Evolutionary conservation across 2,113 vertebrate species (phyloP).

Genomic region (Platysternon megacephalum): DNA sequence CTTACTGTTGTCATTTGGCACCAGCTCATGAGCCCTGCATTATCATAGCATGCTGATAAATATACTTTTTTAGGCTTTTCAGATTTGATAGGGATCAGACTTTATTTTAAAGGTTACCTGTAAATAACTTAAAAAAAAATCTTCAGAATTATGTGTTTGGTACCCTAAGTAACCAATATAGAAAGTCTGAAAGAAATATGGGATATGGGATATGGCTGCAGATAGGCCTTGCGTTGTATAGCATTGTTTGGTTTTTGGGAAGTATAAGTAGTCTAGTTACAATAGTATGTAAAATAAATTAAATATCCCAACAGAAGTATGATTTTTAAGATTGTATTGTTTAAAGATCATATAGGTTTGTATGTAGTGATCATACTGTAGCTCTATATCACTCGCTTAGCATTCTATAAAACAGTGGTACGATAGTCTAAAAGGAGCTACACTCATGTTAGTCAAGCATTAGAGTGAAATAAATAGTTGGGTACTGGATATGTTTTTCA

Average conservation of each 20-base stretch:
- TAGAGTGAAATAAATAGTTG: background rate
- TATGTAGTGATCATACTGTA: background rate
- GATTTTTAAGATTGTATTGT: background rate
- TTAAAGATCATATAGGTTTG: background rate
- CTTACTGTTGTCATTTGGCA: background rate
- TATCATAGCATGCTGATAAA: background rate
- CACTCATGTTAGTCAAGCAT: background rate
- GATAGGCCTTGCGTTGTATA: background rate
- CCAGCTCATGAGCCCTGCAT: background rate
- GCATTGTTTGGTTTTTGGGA: background rate
- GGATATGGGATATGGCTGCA: no score
- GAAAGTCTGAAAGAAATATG: background rate
- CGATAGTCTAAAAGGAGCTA: background rate
- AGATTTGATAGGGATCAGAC: background rate
- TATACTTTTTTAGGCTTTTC: background rate
- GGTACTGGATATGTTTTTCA: background rate
- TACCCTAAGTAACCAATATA: background rate
- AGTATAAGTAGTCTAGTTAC: background rate
- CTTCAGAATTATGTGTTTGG: background rate
- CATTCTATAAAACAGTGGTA: background rate
- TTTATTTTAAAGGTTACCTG: background rate
- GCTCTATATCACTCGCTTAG: background rate
- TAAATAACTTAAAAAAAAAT: background rate
- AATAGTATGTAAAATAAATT: background rate
- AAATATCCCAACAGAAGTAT: background rate